Conservation (phyloP, 2,113 vertebrate species). For the Orientallactaga bullata region DNA sequence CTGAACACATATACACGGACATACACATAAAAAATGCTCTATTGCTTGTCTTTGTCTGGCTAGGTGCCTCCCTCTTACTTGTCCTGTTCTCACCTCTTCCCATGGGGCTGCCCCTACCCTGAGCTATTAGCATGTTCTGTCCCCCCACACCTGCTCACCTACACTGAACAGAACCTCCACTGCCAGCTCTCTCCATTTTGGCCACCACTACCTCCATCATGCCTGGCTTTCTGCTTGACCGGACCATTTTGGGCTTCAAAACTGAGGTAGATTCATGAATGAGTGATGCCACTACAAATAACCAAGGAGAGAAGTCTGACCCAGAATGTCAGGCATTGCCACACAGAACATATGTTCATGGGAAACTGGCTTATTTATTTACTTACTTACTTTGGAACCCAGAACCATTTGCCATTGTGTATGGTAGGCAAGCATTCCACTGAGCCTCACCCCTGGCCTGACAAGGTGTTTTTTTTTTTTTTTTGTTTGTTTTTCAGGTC, state of each 20-base stretch:
- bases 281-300: neutral
- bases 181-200: fast-evolving
- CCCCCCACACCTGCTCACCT: neutral
- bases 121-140: neutral
- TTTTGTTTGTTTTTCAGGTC: too few species aligned
- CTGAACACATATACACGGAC: too few species aligned
- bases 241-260: neutral
- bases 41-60: neutral
- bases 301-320: neutral
- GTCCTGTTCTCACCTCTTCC: neutral
- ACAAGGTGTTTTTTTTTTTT: neutral
- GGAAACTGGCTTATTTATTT: too few species aligned
- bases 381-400: neutral
- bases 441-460: neutral
- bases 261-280: neutral
- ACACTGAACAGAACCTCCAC: neutral
- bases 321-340: neutral
- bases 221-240: neutral
- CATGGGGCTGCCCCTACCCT: too few species aligned
- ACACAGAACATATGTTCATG: fast-evolving
- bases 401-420: neutral
- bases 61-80: neutral
- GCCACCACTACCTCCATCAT: neutral
- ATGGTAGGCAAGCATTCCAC: neutral
- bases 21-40: too few species aligned